These are phyloP conservation scores for Pygmarrhopalites habei DNA, from an alignment of 1,140 invertebrate species.

Conservation along the genomic window DNA sequence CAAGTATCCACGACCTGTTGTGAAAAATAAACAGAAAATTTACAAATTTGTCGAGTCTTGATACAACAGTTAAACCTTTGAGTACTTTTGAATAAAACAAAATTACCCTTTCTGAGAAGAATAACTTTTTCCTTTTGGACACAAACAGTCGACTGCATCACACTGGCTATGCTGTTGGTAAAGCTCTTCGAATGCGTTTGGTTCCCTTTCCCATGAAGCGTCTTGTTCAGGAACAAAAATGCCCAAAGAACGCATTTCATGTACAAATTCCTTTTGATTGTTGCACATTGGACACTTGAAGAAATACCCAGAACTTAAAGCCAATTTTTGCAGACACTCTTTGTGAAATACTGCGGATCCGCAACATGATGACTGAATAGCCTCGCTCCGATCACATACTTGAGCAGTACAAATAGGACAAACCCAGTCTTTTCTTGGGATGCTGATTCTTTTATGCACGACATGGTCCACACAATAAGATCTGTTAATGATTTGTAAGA, in stretches of 20 bases:
- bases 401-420: slow-evolving; percentile 51
- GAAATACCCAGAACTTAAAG: slow-evolving; percentile 35
- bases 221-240: slow-evolving; percentile 45
- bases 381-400: slow-evolving; percentile 45
- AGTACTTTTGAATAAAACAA: too few relatives aligned
- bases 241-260: slow-evolving; percentile 25
- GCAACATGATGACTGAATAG: slow-evolving; percentile 9
- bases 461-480: slow-evolving; percentile 56
- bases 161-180: slow-evolving; percentile 53
- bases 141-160: slow-evolving; percentile 51
- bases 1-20: too few relatives aligned
- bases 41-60: too few relatives aligned
- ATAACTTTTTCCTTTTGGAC: slow-evolving; percentile 51
- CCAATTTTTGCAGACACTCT: slow-evolving; percentile 45
- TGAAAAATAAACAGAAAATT: too few relatives aligned
- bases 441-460: slow-evolving; percentile 48
- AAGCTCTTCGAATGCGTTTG: slow-evolving; percentile 56
- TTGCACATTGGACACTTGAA: slow-evolving; percentile 37
- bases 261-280: slow-evolving; percentile 10
- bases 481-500: slow-evolving; percentile 43
- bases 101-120: slow-evolving; percentile 48
- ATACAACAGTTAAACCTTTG: too few relatives aligned
- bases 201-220: slow-evolving; percentile 61
- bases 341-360: slow-evolving; percentile 21
- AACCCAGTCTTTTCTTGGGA: slow-evolving; percentile 35